Percentiles rank a stretch among this genome's conserved stretches.
phyloP scores from a whole-genome alignment of 2,888 invertebrate genomes.

The Noctua fimbriata region DNA sequence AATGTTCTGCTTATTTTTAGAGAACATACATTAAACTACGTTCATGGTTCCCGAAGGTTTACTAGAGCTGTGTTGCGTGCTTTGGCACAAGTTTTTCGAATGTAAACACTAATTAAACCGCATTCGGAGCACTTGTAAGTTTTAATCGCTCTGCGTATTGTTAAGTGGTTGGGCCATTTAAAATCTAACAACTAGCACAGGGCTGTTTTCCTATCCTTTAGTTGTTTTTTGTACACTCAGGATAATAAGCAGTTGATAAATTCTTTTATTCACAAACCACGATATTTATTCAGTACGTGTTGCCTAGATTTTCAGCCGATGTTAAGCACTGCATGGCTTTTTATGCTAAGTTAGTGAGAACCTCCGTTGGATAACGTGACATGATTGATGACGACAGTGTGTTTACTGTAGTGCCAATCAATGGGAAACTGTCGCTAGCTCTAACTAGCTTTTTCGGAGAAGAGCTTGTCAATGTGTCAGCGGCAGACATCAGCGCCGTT shows the following conservation, averaged over 20 bases:
- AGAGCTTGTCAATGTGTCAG: slow-evolving; percentile 59
- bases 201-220: neutral
- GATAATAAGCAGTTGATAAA: slow-evolving; percentile 23
- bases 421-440: slow-evolving; percentile 59
- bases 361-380: slow-evolving; percentile 55
- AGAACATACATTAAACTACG: slow-evolving; percentile 17
- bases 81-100: slow-evolving; percentile 31
- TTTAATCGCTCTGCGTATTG: slow-evolving; percentile 30
- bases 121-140: slow-evolving; percentile 34
- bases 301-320: slow-evolving; percentile 48
- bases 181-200: slow-evolving; percentile 7
- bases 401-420: slow-evolving; percentile 67
- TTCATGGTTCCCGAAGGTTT: slow-evolving; percentile 15
- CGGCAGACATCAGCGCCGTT: slow-evolving; percentile 51
- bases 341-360: slow-evolving; percentile 64
- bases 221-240: slow-evolving; percentile 9
- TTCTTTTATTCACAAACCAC: slow-evolving; percentile 44
- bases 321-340: slow-evolving; percentile 63
- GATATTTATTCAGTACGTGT: slow-evolving; percentile 57
- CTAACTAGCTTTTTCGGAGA: slow-evolving; percentile 37
- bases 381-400: slow-evolving; percentile 53
- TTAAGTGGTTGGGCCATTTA: slow-evolving; percentile 25
- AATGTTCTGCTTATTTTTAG: slow-evolving; percentile 46
- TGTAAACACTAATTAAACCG: slow-evolving; percentile 37
- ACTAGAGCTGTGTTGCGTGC: slow-evolving; percentile 12